Evolutionary conservation across 2,888 invertebrate genomes (phyloP), one percentile per base, ranked within the genome.

Genomic region (Epistrophe eligans): DNA sequence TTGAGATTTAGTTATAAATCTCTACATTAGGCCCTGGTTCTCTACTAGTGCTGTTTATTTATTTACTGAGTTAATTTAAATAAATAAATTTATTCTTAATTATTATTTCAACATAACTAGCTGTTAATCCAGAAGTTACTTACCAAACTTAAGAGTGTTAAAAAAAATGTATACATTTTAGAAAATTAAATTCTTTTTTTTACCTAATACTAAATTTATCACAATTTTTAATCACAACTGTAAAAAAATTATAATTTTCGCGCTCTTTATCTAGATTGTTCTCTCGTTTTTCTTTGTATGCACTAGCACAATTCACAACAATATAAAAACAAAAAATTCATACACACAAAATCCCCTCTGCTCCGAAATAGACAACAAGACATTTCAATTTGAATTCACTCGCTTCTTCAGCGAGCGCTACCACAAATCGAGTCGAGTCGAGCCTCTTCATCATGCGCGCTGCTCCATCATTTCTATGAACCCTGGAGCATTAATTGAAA

Each of bases 401-500:
- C 45, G 43, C n/a, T 64, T 58, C 55, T 52, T 48, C 17, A n/a
- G 17, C 52, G 17, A 24, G 24, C 15, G 67, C 72, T 72, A 60
- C 72, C 50, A 70, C 28, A 77, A 81, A 62, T n/a, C n/a, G n/a
- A n/a, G 3, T 70, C 62, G 48, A 70, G 73, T 24, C 81, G 72
- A 81, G 81, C 80, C 77, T 85, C 81, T 77, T 62, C 77, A 62
- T 40, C 48, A 67, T 50, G 48, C 72, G 62, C 58, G 15, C 50
- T 64, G n/a, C 17, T 50, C 50, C 67, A 67, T 67, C 67, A 67
- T 52, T 67, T 24, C 19, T 52, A 52, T 67, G 17, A 77, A 66
- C 48, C 62, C 62, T 71, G 43, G 64, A 79, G 73, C 77, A 88
- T 28, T 81, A 88, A 88, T 88, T 88, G 81, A 88, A 85, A 85